phyloP scores from a whole-genome alignment of 1,140 invertebrate species.

The Drosophila sp. region DNA sequence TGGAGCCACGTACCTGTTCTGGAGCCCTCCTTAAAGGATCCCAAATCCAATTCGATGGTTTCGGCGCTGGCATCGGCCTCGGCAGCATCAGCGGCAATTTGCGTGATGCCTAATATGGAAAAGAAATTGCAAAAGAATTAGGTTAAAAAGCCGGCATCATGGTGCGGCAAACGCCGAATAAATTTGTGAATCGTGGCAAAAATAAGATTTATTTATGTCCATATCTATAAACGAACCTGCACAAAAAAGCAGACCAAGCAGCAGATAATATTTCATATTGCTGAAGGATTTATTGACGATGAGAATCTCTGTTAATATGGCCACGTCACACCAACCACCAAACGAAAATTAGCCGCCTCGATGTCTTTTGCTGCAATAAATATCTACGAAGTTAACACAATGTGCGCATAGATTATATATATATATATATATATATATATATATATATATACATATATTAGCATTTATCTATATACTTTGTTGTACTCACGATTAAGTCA shows the following conservation, averaged over 20 bases:
- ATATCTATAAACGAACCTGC: slow-evolving; percentile 82
- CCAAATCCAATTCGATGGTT: slow-evolving; percentile 89
- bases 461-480: neutral
- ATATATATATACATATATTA: neutral
- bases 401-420: neutral
- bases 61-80: slow-evolving; percentile 83
- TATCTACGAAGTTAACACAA: slow-evolving; percentile 10
- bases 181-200: slow-evolving; percentile 45
- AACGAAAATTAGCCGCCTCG: slow-evolving; percentile 10
- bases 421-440: neutral
- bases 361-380: slow-evolving; percentile 26
- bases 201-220: neutral
- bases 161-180: neutral
- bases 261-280: slow-evolving; percentile 85
- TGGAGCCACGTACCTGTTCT: slow-evolving; percentile 88
- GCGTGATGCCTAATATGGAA: slow-evolving; percentile 69
- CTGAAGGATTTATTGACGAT: slow-evolving; percentile 25
- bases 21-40: slow-evolving; percentile 91
- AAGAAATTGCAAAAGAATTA: slow-evolving; percentile 52
- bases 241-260: slow-evolving; percentile 84
- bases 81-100: slow-evolving; percentile 72
- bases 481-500: neutral
- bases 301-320: slow-evolving; percentile 38
- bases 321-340: slow-evolving; percentile 63
- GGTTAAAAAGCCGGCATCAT: slow-evolving; percentile 59